Conservation (phyloP, 2,888 invertebrate genomes). For the Epistrophella euchroma region DNA sequence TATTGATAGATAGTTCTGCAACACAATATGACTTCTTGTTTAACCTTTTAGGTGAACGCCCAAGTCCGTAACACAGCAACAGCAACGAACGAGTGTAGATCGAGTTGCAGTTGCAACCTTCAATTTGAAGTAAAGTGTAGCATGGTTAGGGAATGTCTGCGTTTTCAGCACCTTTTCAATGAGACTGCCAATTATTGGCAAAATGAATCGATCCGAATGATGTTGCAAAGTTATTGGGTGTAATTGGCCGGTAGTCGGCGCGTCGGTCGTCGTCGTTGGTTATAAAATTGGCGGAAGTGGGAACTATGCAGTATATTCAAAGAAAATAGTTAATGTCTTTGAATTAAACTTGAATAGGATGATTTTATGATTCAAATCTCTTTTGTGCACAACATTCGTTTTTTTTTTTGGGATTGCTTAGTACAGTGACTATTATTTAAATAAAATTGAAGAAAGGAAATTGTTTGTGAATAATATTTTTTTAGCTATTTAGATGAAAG, state of each 20-base stretch:
- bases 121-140: conserved; percentile 50
- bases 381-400: too few species aligned
- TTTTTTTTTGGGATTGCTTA: too few species aligned
- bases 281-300: conserved; percentile 53
- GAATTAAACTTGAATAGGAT: conserved; percentile 18
- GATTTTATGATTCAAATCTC: background rate
- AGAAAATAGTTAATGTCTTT: conserved; percentile 13
- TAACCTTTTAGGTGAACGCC: conserved; percentile 66
- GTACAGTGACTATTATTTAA: too few species aligned
- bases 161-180: conserved; percentile 41
- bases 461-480: too few species aligned
- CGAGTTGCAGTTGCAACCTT: conserved; percentile 45
- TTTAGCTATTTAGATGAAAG: too few species aligned
- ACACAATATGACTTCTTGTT: conserved; percentile 17
- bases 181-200: conserved; percentile 46
- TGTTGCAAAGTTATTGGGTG: conserved; percentile 33
- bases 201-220: conserved; percentile 30
- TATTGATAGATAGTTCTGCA: conserved; percentile 45
- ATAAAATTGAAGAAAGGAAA: too few species aligned
- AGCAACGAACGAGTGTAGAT: background rate
- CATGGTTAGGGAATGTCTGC: conserved; percentile 22
- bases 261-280: background rate
- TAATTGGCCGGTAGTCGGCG: conserved; percentile 35
- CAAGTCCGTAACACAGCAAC: conserved; percentile 7
- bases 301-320: background rate